Evolutionary conservation across 37 sponge, comb jelly and placozoan genomes (phyloP).

Genomic region (Agelas oroides): DNA sequence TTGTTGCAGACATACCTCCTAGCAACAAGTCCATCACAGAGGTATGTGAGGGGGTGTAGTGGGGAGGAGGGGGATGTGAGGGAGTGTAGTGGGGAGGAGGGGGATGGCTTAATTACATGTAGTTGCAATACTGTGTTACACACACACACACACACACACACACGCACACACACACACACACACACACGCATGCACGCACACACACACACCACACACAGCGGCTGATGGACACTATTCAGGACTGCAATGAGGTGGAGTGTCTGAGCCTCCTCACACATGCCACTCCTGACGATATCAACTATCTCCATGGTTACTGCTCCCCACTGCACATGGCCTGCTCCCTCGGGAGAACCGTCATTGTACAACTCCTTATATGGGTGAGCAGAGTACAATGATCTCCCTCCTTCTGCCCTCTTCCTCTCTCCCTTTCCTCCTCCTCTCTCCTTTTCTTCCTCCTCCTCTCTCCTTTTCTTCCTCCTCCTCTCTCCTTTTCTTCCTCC

Average conservation of each 20-base stretch:
- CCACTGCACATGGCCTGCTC: slow-evolving; percentile 71
- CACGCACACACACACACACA: neutral
- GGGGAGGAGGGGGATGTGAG: slow-evolving; percentile 48
- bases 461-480: no score
- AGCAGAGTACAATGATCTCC: slow-evolving; percentile 9
- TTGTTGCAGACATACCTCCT: slow-evolving; percentile 58
- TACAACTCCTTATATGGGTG: slow-evolving; percentile 82
- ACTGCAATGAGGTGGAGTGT: neutral
- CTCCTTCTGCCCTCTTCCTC: neutral
- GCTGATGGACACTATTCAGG: neutral
- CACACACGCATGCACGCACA: neutral
- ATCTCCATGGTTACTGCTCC: slow-evolving; percentile 41
- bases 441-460: no score
- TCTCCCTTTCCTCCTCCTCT: neutral
- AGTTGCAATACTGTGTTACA: no score
- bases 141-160: slow-evolving; percentile 2
- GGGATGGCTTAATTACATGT: no score
- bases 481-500: no score
- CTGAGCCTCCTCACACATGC: slow-evolving; percentile 64
- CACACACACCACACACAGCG: neutral
- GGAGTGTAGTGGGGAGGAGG: neutral
- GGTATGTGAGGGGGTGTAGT: slow-evolving; percentile 58
- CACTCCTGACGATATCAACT: slow-evolving; percentile 72
- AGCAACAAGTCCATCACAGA: slow-evolving; percentile 36
- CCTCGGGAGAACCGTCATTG: slow-evolving; percentile 47